A percentile compares a stretch with the other conserved stretches of the same genome.
These are phyloP conservation scores for Solen grandis DNA, from an alignment of 1,140 invertebrate genomes.

Conservation along the genomic window DNA sequence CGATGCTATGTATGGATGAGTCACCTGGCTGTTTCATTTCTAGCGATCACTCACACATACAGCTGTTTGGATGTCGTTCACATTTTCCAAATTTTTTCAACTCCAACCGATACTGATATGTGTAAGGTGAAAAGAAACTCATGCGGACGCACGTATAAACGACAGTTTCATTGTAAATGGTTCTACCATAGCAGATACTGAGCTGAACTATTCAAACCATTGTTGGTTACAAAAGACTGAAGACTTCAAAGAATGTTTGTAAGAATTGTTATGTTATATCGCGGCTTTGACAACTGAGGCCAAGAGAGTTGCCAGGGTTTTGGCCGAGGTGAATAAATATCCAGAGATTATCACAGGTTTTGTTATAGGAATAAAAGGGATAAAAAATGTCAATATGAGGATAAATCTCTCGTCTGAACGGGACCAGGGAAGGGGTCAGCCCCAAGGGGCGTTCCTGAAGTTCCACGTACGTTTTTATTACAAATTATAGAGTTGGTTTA, in stretches of 20 bases:
- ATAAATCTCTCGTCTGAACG: constrained; percentile 26
- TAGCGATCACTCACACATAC: too few species aligned
- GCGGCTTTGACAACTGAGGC: constrained; percentile 20
- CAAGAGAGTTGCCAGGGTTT: constrained; percentile 23
- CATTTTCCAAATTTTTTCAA: too few species aligned
- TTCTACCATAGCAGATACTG: not conserved
- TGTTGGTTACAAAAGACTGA: constrained; percentile 17
- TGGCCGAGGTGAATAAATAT: constrained; percentile 4
- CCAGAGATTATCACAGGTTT: constrained; percentile 34
- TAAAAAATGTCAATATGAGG: constrained; percentile 25
- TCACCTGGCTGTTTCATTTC: too few species aligned
- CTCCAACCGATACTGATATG: too few species aligned
- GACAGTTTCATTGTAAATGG: constrained; percentile 32
- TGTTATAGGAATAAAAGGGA: constrained; percentile 24
- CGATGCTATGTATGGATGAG: too few species aligned
- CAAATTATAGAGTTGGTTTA: not conserved
- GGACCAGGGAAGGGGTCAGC: constrained; percentile 22
- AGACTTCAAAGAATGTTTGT: constrained; percentile 31
- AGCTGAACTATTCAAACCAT: not conserved
- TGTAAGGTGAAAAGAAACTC: not conserved
- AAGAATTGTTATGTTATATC: constrained; percentile 16
- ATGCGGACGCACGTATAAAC: constrained; percentile 18
- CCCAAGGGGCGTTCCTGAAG: constrained; percentile 13
- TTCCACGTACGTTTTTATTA: constrained; percentile 20
- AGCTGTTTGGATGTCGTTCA: too few species aligned